Base-by-base conservation (phyloP, 2,113 vertebrate genomes). In the Semnopithecus entellus region DNA sequence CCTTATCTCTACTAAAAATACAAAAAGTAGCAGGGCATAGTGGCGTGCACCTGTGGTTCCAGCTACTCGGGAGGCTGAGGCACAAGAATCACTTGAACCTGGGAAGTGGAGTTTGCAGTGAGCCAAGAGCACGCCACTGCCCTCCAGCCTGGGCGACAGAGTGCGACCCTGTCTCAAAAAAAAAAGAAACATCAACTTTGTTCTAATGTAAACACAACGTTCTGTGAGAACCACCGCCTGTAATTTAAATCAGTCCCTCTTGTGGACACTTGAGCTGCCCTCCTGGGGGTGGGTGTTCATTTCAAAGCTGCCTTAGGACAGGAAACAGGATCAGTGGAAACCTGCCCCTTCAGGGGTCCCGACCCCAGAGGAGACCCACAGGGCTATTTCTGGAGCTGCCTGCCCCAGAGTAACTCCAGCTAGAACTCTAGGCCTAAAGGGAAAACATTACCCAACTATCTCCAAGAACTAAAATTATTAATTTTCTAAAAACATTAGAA, bases 401-500 rank as follows among this genome's bases (percentile, higher is more conserved):
- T 83, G 89, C 12, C 66, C 27, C 32, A 91, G 25, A 80, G 66
- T 13, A 30, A 70, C 35, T 52, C 64, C n/a, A 70, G 32, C 80
- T 45, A 68, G 75, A 85, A 90, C 90, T 83, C 57, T 95, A 73
- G 43, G 38, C 57, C 38, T 18, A 73, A 83, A 79, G 82, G 70
- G 80, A 83, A 76, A 91, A 73, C 91, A 73, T 38, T 35, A 84
- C 23, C 18, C 75, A 57, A 38, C 32, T 55, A 20, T 79, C 76
- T 88, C 43, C 18, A 55, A 88, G 66, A 97, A 84, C 64, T 45
- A 40, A 22, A 93, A 80, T 68, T n/a, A 93, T 38, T 90, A 25
- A n/a, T 85, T 80, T 95, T 72, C 73, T 92, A 81, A 97, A 92
- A 88, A 80, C 48, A 83, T 55, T 30, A 59, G 25, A 91, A 87